A percentile compares a stretch with the other conserved stretches of the same genome.
phyloP scores from a whole-genome alignment of 2,797 vertebrate genomes.

The Scarus forsteni region DNA sequence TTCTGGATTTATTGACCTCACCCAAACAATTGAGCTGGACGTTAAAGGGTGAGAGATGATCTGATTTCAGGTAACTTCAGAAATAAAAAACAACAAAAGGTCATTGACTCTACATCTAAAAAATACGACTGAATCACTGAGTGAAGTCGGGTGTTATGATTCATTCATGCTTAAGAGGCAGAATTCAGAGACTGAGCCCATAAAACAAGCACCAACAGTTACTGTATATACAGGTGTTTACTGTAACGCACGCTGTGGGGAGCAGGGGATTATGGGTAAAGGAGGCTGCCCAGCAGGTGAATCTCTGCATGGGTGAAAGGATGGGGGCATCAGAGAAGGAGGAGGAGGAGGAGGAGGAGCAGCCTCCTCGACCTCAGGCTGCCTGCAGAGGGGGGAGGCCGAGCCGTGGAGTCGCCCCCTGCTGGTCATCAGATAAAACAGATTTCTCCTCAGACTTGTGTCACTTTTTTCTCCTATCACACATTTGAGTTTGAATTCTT shows the following conservation, averaged over 20 bases:
- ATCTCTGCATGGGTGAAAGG: slow-evolving; percentile 20
- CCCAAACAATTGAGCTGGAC: too few relatives aligned
- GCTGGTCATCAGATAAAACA: too few relatives aligned
- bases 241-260: neutral
- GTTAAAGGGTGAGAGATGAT: too few relatives aligned
- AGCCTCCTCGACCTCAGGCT: slow-evolving; percentile 36
- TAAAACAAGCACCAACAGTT: neutral
- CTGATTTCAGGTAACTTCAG: too few relatives aligned
- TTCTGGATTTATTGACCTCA: too few relatives aligned
- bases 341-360: slow-evolving; percentile 5
- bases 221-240: neutral
- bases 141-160: neutral
- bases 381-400: slow-evolving; percentile 42
- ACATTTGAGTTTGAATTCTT: too few relatives aligned
- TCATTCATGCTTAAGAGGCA: neutral
- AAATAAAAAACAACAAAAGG: too few relatives aligned
- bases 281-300: slow-evolving; percentile 33
- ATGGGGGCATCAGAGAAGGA: slow-evolving; percentile 1
- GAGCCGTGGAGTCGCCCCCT: neutral
- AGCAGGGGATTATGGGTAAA: slow-evolving; percentile 47
- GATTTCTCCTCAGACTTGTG: too few relatives aligned
- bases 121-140: too few relatives aligned
- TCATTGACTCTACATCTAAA: too few relatives aligned
- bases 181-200: neutral
- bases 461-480: too few relatives aligned